Percentiles rank a stretch among this genome's conserved stretches.
Evolutionary conservation across 2,797 vertebrate species (phyloP).

Genomic region (Podarcis lilfordi): DNA sequence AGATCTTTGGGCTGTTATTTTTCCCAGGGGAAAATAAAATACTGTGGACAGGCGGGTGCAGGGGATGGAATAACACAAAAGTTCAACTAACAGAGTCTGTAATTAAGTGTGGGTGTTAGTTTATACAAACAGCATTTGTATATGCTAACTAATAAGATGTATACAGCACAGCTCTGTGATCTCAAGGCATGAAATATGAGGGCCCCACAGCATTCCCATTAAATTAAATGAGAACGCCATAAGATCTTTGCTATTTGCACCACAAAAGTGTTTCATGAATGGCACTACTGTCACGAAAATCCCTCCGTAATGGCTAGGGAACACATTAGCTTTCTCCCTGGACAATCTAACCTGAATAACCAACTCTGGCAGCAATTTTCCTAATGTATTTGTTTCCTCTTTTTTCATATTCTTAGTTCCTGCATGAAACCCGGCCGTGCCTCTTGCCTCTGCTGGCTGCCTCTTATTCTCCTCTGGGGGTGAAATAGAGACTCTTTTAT

Average conservation of each 20-base stretch:
- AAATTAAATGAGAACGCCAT: slow-evolving; percentile 52
- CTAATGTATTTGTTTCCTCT: slow-evolving; percentile 56
- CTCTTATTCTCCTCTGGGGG: slow-evolving; percentile 52
- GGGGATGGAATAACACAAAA: background rate
- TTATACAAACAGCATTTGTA: slow-evolving; percentile 55
- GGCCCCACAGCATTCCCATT: slow-evolving; percentile 40
- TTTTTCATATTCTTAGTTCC: slow-evolving; percentile 48
- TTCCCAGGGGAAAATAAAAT: slow-evolving; percentile 29
- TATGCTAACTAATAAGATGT: slow-evolving; percentile 46
- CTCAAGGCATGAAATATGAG: slow-evolving; percentile 48
- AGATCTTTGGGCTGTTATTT: slow-evolving; percentile 16
- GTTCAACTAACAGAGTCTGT: slow-evolving; percentile 44
- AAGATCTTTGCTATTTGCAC: slow-evolving; percentile 49
- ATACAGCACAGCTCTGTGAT: slow-evolving; percentile 50
- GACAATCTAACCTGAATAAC: slow-evolving; percentile 51
- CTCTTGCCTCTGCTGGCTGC: slow-evolving; percentile 55
- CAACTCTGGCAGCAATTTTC: slow-evolving; percentile 50
- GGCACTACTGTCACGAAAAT: slow-evolving; percentile 47
- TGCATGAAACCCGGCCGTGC: slow-evolving; percentile 34
- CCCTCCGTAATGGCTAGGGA: slow-evolving; percentile 40
- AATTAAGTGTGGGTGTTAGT: slow-evolving; percentile 42
- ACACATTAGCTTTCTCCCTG: slow-evolving; percentile 51
- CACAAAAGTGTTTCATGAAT: slow-evolving; percentile 48
- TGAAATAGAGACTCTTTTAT: slow-evolving; percentile 50
- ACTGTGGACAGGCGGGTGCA: background rate